Base-by-base conservation (phyloP, 2,113 vertebrate species). In the Bettongia penicillata region DNA sequence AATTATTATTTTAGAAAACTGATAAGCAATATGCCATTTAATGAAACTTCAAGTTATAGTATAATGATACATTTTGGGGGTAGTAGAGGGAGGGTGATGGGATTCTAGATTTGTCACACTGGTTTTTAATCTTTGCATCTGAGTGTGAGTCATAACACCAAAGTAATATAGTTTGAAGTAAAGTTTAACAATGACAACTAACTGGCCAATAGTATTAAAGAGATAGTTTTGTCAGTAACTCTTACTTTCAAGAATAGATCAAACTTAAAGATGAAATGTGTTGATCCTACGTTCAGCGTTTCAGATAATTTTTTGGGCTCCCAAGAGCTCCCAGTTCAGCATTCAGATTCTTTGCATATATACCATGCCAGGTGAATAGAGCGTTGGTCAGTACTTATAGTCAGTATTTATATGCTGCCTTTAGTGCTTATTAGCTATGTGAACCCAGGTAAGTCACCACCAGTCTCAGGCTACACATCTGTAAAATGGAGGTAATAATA, bases 251-350 rank as follows among this genome's bases (percentile, higher is more conserved):
- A 96, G 92, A 89, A 24, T n/a, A 19, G 93, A 93, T 61, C 55
- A 77, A 91, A n/a, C 91, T 93, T 96, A 51, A 94, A 91, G 68
- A 49, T 57, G 55, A 95, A 97, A 91, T 2, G 24, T 2, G 14
- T 53, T 50, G 43, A 24, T 94, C n/a, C 57, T 90, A 31, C 6
- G 23, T 43, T 77, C 47, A 93, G 55, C 25, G 57, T 96, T 90
- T 1, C 4, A 28, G 12, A 43, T 84, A 84, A 84, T 84, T 84
- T 23, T 43, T 84, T 84, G 6, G 51, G 51, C 19, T 91, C 47
- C 37, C 48, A 48, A 92, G 53, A 53, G 43, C 49, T 93, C 37
- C 3, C 47, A 51, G 50, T 51, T 55, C 16, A 90, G 48, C 14
- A 61, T 52, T 68, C 55, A 96, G 55, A 9, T 12, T 47, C 84